Percentiles rank a stretch among this genome's conserved stretches.
phyloP scores from a whole-genome alignment of 2,113 vertebrate species.

The Sterna hirundo region DNA sequence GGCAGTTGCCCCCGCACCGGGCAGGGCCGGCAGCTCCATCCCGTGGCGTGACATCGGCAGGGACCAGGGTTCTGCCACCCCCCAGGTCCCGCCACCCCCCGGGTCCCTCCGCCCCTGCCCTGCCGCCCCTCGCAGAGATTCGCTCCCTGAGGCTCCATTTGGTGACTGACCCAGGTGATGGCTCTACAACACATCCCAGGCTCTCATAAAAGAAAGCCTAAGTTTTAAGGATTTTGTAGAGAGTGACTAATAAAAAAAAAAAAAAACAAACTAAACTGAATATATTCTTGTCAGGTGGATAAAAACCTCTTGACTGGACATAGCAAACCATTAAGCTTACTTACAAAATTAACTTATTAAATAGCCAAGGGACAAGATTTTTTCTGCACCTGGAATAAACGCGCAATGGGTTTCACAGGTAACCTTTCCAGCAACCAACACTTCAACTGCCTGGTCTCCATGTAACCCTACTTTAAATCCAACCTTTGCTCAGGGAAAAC shows the following conservation, averaged over 20 bases:
- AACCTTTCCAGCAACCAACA: neutral
- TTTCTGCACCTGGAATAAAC: neutral
- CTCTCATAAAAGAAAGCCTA: neutral
- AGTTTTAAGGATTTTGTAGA: neutral
- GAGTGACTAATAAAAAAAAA: neutral
- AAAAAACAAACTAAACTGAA: neutral
- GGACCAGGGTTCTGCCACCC: neutral
- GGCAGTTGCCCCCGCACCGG: neutral
- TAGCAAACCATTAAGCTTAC: neutral
- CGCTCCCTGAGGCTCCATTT: neutral
- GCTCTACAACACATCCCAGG: neutral
- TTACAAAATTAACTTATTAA: neutral
- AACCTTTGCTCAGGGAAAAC: neutral
- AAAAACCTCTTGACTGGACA: neutral
- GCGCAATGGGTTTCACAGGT: neutral
- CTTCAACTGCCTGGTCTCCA: neutral
- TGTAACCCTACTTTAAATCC: neutral
- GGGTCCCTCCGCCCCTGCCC: neutral
- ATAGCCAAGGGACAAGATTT: neutral
- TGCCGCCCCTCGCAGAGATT: neutral
- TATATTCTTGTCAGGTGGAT: neutral
- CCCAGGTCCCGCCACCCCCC: too few species aligned
- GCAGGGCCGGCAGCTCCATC: neutral
- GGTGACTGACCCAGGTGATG: neutral
- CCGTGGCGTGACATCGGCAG: too few species aligned